phyloP scores from a whole-genome alignment of 2,797 vertebrate genomes.

The Lindbergichthys nudifrons region DNA sequence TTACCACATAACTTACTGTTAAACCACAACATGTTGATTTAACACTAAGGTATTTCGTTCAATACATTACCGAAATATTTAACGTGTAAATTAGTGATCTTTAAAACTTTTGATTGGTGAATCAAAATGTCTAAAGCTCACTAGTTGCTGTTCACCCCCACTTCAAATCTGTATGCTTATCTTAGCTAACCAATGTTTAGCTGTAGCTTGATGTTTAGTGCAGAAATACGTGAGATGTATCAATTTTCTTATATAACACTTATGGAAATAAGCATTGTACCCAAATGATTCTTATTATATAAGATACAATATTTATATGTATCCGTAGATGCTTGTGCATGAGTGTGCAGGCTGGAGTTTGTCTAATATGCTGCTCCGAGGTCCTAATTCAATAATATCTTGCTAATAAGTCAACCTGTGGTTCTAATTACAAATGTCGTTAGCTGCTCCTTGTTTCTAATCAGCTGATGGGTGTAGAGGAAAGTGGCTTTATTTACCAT shows the following conservation, averaged over 20 bases:
- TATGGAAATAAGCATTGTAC: not conserved
- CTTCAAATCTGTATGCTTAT: not conserved
- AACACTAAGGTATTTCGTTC: not conserved
- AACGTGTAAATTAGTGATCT: not conserved
- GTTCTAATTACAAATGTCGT: constrained; percentile 67
- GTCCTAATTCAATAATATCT: constrained; percentile 67
- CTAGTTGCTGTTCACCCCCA: not conserved
- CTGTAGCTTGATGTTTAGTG: not conserved
- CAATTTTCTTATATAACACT: not conserved
- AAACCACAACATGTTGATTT: not conserved
- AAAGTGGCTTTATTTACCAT: constrained; percentile 45
- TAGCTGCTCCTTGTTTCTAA: constrained; percentile 57
- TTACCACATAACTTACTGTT: not conserved
- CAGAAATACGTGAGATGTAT: not conserved
- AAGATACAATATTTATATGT: not conserved
- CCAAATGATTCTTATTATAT: not conserved
- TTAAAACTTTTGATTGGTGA: not conserved
- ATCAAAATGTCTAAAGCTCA: no score
- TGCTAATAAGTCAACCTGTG: constrained; percentile 65
- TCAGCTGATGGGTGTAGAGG: constrained; percentile 51
- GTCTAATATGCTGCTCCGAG: constrained; percentile 22
- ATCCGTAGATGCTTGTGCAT: not conserved
- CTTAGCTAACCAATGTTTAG: not conserved
- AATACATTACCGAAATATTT: not conserved
- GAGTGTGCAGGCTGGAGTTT: not conserved